Conservation (phyloP, 1,140 invertebrate species). For the Hycleus cichorii region DNA sequence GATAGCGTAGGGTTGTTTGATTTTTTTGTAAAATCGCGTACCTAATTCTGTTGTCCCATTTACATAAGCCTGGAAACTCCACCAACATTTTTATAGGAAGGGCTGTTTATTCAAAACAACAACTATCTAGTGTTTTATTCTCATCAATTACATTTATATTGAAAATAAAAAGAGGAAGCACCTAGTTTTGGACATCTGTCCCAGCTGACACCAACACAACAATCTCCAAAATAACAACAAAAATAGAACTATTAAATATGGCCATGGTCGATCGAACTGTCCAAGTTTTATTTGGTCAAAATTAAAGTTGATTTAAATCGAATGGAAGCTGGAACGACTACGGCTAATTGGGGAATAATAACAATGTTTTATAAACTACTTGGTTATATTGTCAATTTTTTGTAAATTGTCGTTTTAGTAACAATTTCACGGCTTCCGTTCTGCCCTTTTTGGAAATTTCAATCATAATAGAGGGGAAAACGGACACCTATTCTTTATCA, state of each 20-base stretch:
- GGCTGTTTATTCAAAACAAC: slow-evolving; percentile 8
- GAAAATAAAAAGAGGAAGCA: slow-evolving; percentile 25
- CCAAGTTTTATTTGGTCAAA: neutral
- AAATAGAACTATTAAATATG: neutral
- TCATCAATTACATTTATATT: slow-evolving; percentile 3
- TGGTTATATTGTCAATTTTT: slow-evolving; percentile 3
- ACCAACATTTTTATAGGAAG: slow-evolving; percentile 6
- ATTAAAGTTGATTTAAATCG: neutral
- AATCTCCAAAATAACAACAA: slow-evolving; percentile 1
- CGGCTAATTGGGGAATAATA: too few species aligned
- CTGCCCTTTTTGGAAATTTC: too few species aligned
- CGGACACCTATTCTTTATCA: too few species aligned
- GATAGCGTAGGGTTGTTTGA: slow-evolving; percentile 32
- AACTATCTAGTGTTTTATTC: slow-evolving; percentile 5
- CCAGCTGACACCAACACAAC: slow-evolving; percentile 39
- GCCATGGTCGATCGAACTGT: neutral
- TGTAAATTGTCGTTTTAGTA: neutral
- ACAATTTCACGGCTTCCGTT: slow-evolving; percentile 1
- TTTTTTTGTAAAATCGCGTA: slow-evolving; percentile 18
- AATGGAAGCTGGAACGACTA: neutral
- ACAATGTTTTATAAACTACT: slow-evolving; percentile 3
- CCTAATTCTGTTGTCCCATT: slow-evolving; percentile 18
- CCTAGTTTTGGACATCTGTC: slow-evolving; percentile 36
- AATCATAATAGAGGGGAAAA: too few species aligned
- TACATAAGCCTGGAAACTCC: slow-evolving; percentile 14